Evolutionary conservation across 2,888 invertebrate genomes (phyloP).

Genomic region (Thymelicus sylvestris): DNA sequence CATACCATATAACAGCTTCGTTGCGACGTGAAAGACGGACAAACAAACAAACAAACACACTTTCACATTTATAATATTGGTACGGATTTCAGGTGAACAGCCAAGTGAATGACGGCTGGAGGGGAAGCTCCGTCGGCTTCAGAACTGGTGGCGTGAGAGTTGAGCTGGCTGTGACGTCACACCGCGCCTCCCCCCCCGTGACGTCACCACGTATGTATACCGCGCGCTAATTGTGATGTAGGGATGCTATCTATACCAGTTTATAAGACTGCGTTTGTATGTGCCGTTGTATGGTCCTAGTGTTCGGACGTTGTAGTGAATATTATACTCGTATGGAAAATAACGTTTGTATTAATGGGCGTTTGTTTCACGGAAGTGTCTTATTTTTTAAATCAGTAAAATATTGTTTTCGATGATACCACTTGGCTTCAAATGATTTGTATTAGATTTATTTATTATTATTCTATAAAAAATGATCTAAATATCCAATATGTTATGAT

Average conservation of each 20-base stretch:
- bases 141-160: constrained; percentile 64
- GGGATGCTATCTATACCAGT: constrained; percentile 23
- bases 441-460: too few relatives aligned
- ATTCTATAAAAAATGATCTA: too few relatives aligned
- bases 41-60: too few relatives aligned
- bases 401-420: not conserved
- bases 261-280: constrained; percentile 26
- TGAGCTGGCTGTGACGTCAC: constrained; percentile 4
- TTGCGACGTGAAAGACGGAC: too few relatives aligned
- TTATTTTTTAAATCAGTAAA: not conserved
- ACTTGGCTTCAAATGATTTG: not conserved
- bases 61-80: too few relatives aligned
- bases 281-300: constrained; percentile 13
- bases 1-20: too few relatives aligned
- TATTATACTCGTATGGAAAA: not conserved
- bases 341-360: not conserved
- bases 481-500: too few relatives aligned
- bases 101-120: constrained; percentile 71
- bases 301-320: not conserved
- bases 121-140: constrained; percentile 56
- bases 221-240: constrained; percentile 15
- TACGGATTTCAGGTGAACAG: constrained; percentile 64
- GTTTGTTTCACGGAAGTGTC: not conserved
- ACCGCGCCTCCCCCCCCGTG: not conserved
- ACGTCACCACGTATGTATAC: constrained; percentile 37